phyloP scores from a whole-genome alignment of 2,113 vertebrate species.

The Callithrix jacchus region DNA sequence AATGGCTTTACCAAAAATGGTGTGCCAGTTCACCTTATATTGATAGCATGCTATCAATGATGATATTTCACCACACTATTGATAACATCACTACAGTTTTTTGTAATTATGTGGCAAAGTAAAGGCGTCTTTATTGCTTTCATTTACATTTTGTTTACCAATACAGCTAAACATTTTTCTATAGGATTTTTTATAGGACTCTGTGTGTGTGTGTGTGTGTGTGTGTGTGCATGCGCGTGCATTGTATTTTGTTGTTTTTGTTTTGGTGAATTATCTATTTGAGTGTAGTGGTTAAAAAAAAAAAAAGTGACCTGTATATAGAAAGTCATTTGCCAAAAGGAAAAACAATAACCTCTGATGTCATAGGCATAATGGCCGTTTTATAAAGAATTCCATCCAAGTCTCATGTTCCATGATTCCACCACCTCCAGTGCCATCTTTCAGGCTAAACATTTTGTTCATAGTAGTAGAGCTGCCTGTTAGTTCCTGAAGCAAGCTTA shows the following conservation, averaged over 20 bases:
- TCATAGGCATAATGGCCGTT: not conserved
- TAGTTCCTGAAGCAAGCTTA: not conserved
- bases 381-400: not conserved
- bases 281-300: not conserved
- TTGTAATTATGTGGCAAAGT: not conserved
- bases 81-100: not conserved
- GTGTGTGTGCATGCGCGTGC: too few relatives aligned
- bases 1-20: not conserved
- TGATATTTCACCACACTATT: not conserved
- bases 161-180: not conserved
- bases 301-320: not conserved
- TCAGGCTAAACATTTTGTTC: not conserved
- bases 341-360: not conserved
- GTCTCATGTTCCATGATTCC: not conserved
- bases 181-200: not conserved
- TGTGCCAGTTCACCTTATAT: not conserved
- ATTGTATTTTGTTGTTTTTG: not conserved
- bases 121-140: not conserved
- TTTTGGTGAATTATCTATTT: not conserved
- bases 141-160: constrained; percentile 8
- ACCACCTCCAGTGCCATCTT: not conserved
- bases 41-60: not conserved
- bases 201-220: too few relatives aligned
- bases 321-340: not conserved
- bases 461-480: not conserved